Conservation (phyloP, 2,888 invertebrate species). For the Ditylenchus weischeri region DNA sequence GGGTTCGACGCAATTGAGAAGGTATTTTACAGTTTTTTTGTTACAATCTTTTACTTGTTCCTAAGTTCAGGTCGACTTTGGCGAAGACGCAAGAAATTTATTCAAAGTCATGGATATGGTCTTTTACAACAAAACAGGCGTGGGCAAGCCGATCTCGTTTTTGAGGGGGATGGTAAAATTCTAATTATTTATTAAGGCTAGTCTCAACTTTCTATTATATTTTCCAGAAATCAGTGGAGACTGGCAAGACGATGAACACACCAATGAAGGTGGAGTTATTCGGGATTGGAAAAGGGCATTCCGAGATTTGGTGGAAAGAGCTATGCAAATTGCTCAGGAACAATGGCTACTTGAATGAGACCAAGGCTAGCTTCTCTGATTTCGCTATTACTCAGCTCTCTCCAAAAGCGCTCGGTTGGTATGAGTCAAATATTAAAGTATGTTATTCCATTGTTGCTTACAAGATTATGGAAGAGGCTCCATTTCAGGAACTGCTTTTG, state of each 20-base stretch:
- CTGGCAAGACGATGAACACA: not conserved
- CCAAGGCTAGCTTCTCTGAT: slow-evolving; percentile 25
- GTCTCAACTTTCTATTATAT: not conserved
- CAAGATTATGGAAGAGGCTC: not conserved
- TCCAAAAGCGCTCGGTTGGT: slow-evolving; percentile 32
- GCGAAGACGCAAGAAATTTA: slow-evolving; percentile 30
- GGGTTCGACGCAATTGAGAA: not conserved
- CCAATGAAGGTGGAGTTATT: slow-evolving; percentile 12
- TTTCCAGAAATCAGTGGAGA: slow-evolving; percentile 1
- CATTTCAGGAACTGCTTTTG: slow-evolving; percentile 24
- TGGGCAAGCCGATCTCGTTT: slow-evolving; percentile 43
- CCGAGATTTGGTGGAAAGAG: slow-evolving; percentile 35
- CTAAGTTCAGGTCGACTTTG: slow-evolving; percentile 13
- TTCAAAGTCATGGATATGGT: slow-evolving; percentile 35
- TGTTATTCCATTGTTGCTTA: slow-evolving; percentile 2
- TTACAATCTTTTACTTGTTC: slow-evolving; percentile 49
- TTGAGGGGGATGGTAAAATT: slow-evolving; percentile 40
- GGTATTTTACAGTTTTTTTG: not conserved
- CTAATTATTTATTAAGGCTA: not conserved
- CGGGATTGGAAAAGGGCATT: slow-evolving; percentile 27
- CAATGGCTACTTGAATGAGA: slow-evolving; percentile 36
- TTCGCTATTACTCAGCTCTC: slow-evolving; percentile 31
- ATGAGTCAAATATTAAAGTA: slow-evolving; percentile 22
- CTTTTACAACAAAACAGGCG: slow-evolving; percentile 38
- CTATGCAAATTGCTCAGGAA: slow-evolving; percentile 28